Conservation (phyloP, 2,113 vertebrate species). For the Montifringilla adamsi region DNA sequence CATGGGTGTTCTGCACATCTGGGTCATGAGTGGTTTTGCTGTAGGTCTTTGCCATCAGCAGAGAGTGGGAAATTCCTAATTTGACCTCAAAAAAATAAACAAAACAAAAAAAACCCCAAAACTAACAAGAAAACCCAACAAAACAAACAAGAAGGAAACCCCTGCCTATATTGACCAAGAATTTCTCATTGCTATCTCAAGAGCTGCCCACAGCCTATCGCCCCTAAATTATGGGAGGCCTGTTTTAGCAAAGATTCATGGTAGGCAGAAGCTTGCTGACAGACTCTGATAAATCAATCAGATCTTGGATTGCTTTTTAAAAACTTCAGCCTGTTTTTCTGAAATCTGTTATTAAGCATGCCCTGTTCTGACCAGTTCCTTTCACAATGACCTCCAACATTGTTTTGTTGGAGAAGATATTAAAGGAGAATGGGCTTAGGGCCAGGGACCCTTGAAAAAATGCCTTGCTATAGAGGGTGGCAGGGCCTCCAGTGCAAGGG, state of each 20-base stretch:
- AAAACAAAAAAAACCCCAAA: not conserved
- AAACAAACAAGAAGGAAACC: not conserved
- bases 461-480: not conserved
- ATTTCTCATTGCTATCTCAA: not conserved
- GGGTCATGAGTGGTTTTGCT: not conserved
- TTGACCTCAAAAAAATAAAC: not conserved
- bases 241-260: not conserved
- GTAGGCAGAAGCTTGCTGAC: not conserved
- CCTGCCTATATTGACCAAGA: not conserved
- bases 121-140: not conserved
- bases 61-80: not conserved
- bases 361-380: not conserved
- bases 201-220: not conserved
- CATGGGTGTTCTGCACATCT: not conserved
- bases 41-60: not conserved
- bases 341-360: not conserved
- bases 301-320: conserved; percentile 1
- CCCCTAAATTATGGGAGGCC: not conserved
- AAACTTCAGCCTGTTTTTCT: conserved; percentile 3
- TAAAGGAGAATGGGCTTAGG: not conserved
- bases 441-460: not conserved
- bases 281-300: conserved; percentile 26
- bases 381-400: not conserved
- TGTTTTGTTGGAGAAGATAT: not conserved
- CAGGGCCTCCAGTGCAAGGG: not conserved